Base-by-base conservation (phyloP, 2,797 vertebrate species). In the Xenopus petersii region DNA sequence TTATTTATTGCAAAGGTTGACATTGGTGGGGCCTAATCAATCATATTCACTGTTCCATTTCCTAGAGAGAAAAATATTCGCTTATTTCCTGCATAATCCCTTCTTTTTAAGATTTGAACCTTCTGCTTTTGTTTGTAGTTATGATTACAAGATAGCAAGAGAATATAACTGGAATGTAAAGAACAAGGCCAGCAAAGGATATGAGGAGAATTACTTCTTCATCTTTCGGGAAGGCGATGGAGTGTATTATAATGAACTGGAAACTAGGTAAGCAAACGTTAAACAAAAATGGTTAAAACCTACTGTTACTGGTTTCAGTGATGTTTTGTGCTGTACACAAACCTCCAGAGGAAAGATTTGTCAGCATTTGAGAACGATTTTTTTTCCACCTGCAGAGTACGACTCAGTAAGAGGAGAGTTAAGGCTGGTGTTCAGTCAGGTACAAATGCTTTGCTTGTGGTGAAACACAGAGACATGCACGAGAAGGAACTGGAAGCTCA, bases 91-190 rank as follows among this genome's bases (percentile, higher is more conserved):
- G 3, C 3, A 4, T 36, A 42, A 42, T 6, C 36, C 5, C 8
- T 42, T 42, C 36, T 42, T 6, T 9, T 6, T 12, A 3, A 42
- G 5, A 42, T 42, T 42, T 42, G 36, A 42, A 42, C 36, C 5
- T 42, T 42, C 8, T 60, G 10, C 17, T 21, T 15, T 64, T 16
- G 1, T 26, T 21, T 70, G 65, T 80, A 98, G 96, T 33, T 98
- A 98, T 0, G 96, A 98, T 74, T 98, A 98, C 80, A 98, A 98
- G 86, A 98, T 98, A 2, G 95, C 96, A 17, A 91, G 96, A 56
- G 96, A 98, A 80, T 98, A 98, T 84, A 98, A 98, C 91, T 98
- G 96, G 96, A 97, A 98, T 0, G 96, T 98, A 77, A 98, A 98
- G 87, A 98, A 98, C 91, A 98, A 98, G 82, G 95, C 96, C 77